Evolutionary conservation across 2,888 invertebrate species (phyloP), one percentile per base, ranked within the genome.

Genomic region (Synanthedon formicaeformis): DNA sequence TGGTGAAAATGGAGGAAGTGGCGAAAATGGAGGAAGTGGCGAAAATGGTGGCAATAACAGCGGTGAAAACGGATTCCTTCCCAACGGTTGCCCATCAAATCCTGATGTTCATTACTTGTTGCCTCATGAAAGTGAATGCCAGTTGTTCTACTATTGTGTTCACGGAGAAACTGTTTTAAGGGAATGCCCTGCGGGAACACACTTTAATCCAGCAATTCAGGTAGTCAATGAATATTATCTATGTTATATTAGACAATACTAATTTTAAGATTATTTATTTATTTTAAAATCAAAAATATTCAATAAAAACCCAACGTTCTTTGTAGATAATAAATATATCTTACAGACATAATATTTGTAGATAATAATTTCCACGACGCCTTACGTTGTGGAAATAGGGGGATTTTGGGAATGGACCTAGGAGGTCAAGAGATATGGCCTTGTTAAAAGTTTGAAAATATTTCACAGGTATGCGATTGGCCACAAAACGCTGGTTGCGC

Each of bases 81-180:
- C 50, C 4, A 61, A 60, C 27, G 67, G 66, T 0, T 67, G 66
- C 14, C 67, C 67, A 0, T 56, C 55, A 12, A 63, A 69, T 50
- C 45, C 60, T 48, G 49, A 57, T 11, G 54, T 68, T 1, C 63
- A 73, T 14, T 53, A 63, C 2, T 65, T 77, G 0, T 50, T 80
- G 2, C 75, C 79, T 0, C 74, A 78, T 10, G 73, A 70, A 16
- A 60, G 60, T 0, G 58, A 72, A 3, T 81, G 80, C 56, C 51
- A 56, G 6, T 66, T 61, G 48, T 80, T 68, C 63, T 80, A 78
- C 58, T 61, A 72, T 50, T 81, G 81, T 52, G 62, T 65, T 0
- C 55, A 58, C 10, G 81, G 79, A 4, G 55, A 67, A 1, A 60
- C 60, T 18, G 61, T 70, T 0, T 65, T 65, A 48, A 60, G 59